Base-by-base conservation (phyloP, 2,113 vertebrate species). In the Colinus virginianus region DNA sequence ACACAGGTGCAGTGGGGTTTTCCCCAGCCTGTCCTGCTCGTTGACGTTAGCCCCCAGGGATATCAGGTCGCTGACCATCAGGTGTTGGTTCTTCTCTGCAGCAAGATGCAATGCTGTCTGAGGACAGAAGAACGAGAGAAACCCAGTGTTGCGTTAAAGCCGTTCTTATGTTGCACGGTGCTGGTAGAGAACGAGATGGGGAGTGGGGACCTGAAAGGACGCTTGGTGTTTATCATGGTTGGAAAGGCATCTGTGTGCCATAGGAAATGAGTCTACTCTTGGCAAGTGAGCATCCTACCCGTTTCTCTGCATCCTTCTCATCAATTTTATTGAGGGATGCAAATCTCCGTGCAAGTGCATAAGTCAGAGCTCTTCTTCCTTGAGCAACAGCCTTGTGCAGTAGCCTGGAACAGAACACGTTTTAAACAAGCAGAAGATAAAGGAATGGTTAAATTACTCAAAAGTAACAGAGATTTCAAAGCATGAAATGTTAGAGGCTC, bases 61-160 rank as follows among this genome's bases (percentile, higher is more conserved):
- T 80, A 99, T 98, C 86, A 99, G 96, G 89, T 99, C 98, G 1
- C 96, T 96, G 70, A 98, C 98, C 92, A 98, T 98, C 43, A 98
- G 94, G 56, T 98, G 98, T 15, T 99, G 98, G 95, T 99, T 99
- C 95, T 97, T 98, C 87, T 98, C 97, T 5, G 98, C 98, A 42
- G 98, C 98, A 6, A 98, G 95, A 87, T 98, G 98, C 10, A 99
- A 96, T 5, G 98, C 97, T 25, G 98, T 98, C 98, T 99, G 84
- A 16, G 78, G 68, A 84, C 28, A 80, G 45, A 68, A 68, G 25
- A 72, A 68, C 2, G 38, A 49, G 25, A 76, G 14, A 70, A 78
- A 80, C 23, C 61, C 6, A 0, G 17, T 36, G 75, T 40, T 63
- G 23, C 36, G 18, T 63, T 63, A 40, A 63, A 63, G 23, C 11